phyloP scores from a whole-genome alignment of 1,140 invertebrate species.

The Thalassaphorura encarpata region DNA sequence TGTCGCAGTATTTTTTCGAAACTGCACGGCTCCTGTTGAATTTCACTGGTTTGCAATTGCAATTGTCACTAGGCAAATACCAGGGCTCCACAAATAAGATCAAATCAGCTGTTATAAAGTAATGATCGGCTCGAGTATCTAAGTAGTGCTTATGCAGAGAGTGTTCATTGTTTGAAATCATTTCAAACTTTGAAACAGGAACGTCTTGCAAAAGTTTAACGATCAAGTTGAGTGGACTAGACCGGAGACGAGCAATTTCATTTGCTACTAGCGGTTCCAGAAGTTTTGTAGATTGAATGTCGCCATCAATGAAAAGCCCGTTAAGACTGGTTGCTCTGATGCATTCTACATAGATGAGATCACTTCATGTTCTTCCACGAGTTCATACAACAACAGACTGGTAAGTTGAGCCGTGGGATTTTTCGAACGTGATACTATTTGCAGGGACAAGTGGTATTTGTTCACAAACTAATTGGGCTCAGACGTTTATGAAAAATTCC shows the following conservation, averaged over 20 bases:
- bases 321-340: slow-evolving; percentile 4
- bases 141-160: not conserved
- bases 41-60: not conserved
- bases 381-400: not conserved
- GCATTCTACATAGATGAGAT: slow-evolving; percentile 10
- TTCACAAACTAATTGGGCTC: not conserved
- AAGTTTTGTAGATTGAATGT: not conserved
- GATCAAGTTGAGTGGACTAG: not conserved
- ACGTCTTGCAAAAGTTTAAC: not conserved
- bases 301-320: slow-evolving; percentile 12
- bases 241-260: not conserved
- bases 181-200: not conserved
- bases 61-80: not conserved
- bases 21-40: slow-evolving; percentile 1
- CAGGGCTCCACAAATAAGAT: slow-evolving; percentile 10
- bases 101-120: not conserved
- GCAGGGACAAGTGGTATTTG: not conserved
- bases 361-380: not conserved
- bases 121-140: slow-evolving; percentile 1
- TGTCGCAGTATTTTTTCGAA: not conserved
- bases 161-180: slow-evolving; percentile 11
- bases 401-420: not conserved
- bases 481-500: not conserved
- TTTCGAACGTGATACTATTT: not conserved
- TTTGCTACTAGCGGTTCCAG: not conserved